Percentiles rank a stretch among this genome's conserved stretches.
Conservation (phyloP, 2,797 vertebrate genomes). For the Emydoidea blandingii region DNA sequence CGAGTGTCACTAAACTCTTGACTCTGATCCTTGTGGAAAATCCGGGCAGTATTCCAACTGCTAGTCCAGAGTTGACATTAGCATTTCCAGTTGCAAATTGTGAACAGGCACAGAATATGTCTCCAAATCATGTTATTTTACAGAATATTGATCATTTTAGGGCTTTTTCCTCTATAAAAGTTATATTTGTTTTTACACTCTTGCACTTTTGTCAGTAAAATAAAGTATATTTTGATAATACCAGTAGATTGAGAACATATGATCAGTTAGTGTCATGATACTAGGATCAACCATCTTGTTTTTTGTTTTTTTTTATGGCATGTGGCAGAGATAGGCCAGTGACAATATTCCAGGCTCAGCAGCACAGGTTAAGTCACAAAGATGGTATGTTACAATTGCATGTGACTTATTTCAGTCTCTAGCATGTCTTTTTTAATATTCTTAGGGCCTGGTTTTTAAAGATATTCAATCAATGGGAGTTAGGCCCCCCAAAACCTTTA, state of each 20-base stretch:
- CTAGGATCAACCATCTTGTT: rapidly evolving
- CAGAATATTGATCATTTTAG: neutral
- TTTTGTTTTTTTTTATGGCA: neutral
- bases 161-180: neutral
- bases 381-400: neutral
- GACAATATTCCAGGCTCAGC: neutral
- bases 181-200: neutral
- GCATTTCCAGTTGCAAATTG: neutral
- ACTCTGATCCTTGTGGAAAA: neutral
- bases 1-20: neutral
- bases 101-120: neutral
- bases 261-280: neutral
- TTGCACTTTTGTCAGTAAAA: neutral
- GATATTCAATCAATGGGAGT: neutral
- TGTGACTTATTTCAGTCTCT: neutral
- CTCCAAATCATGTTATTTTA: neutral
- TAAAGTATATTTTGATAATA: neutral
- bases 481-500: neutral
- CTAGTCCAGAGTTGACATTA: neutral
- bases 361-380: neutral
- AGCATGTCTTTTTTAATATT: rapidly evolving
- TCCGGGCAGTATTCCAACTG: constrained; percentile 21
- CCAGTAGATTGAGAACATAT: neutral
- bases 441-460: neutral
- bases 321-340: neutral